A percentile compares a stretch with the other conserved stretches of the same genome.
These are phyloP conservation scores for Tetrapedia diversipes DNA, from an alignment of 2,888 invertebrate genomes.

Conservation along the genomic window DNA sequence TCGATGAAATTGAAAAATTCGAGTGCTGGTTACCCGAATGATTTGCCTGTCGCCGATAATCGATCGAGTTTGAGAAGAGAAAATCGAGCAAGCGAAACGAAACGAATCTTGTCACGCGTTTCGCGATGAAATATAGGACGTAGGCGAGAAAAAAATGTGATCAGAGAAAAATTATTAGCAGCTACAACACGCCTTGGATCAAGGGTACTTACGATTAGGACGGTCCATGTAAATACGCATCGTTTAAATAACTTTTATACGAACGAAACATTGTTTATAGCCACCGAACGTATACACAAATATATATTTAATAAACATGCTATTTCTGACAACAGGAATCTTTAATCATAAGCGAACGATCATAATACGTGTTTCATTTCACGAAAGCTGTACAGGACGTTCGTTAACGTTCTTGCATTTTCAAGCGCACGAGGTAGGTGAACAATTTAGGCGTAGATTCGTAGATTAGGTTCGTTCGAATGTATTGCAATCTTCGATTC, in stretches of 20 bases:
- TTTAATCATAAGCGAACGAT: conserved; percentile 40
- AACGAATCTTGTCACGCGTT: not conserved
- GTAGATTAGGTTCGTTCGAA: not conserved
- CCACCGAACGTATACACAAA: conserved; percentile 31
- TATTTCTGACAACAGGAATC: conserved; percentile 31
- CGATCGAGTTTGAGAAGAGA: conserved; percentile 1
- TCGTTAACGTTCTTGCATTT: not conserved
- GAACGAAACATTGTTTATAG: conserved; percentile 41
- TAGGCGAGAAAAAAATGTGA: conserved; percentile 1
- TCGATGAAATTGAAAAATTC: conserved; percentile 20
- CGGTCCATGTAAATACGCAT: conserved; percentile 41
- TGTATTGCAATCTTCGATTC: not conserved
- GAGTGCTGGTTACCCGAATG: conserved; percentile 40
- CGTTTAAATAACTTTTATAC: conserved; percentile 45
- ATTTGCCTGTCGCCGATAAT: conserved; percentile 5
- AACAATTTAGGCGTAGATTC: not conserved
- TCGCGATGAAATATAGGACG: not conserved
- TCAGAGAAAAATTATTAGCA: conserved; percentile 55
- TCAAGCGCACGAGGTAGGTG: not conserved
- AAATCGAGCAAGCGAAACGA: not conserved
- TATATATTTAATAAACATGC: conserved; percentile 43
- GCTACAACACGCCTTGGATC: conserved; percentile 10
- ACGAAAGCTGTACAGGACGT: conserved; percentile 14
- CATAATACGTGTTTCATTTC: not conserved
- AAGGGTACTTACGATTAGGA: conserved; percentile 28